Conservation (phyloP, 2,113 vertebrate genomes). For the Trematomus loennbergii region DNA sequence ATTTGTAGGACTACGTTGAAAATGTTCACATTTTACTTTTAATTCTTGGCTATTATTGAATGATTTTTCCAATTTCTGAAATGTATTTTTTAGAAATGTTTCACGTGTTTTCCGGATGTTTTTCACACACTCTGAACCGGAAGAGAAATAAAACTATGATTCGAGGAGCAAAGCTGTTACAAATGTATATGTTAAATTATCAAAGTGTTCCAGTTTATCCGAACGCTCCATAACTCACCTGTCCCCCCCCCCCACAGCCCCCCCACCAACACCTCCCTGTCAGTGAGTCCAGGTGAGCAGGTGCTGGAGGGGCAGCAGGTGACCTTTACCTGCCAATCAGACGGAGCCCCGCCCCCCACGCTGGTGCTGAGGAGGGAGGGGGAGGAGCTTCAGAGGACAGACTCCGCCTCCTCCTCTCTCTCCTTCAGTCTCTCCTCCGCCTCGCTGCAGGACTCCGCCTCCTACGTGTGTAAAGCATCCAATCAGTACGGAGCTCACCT, state of each 20-base stretch:
- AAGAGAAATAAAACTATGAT: too few species aligned
- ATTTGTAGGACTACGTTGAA: too few species aligned
- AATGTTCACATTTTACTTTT: too few species aligned
- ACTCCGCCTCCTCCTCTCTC: constrained; percentile 20
- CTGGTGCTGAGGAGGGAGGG: constrained; percentile 77
- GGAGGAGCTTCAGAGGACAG: constrained; percentile 48
- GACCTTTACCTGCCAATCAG: constrained; percentile 69
- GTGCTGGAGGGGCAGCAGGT: constrained; percentile 65
- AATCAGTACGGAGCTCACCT: constrained; percentile 63
- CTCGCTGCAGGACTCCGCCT: constrained; percentile 57
- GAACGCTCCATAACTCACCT: not conserved
- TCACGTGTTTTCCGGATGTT: too few species aligned
- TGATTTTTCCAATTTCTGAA: too few species aligned
- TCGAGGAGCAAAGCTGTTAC: too few species aligned
- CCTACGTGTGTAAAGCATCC: constrained; percentile 68
- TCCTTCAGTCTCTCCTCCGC: constrained; percentile 39
- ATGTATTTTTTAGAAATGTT: too few species aligned
- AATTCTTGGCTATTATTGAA: too few species aligned
- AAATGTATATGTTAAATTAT: too few species aligned
- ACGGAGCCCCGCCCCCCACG: constrained; percentile 59
- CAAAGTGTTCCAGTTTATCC: too few species aligned
- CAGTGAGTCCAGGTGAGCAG: constrained; percentile 72
- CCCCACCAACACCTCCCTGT: constrained; percentile 71
- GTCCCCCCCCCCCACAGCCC: constrained; percentile 62
- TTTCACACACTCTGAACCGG: too few species aligned